Evolutionary conservation across 1,140 invertebrate genomes (phyloP).

Genomic region (Sycophila sp.): DNA sequence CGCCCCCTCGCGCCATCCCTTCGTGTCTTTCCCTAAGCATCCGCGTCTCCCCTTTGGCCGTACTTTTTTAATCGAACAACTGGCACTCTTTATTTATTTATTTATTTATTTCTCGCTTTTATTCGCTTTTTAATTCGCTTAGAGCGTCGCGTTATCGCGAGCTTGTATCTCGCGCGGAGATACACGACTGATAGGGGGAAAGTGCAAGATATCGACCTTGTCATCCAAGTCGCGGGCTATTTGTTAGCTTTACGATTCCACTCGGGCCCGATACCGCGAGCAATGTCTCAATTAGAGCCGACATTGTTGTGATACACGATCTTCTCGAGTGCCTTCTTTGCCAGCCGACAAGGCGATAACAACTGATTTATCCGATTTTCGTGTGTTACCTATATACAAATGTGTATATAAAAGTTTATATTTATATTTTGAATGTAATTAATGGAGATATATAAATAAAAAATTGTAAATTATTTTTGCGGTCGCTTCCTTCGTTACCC

Average conservation of each 20-base stretch:
- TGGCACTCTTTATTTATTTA: too few relatives aligned
- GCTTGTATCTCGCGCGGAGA: background rate
- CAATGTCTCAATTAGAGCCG: conserved; percentile 25
- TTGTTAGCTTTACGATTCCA: background rate
- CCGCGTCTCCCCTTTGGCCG: background rate
- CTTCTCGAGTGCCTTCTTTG: background rate
- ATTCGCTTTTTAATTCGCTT: too few relatives aligned
- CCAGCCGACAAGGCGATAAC: background rate
- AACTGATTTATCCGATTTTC: background rate
- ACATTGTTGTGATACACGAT: background rate
- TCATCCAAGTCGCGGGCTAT: background rate
- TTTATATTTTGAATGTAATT: too few relatives aligned
- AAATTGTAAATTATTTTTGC: too few relatives aligned
- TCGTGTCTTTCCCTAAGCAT: background rate
- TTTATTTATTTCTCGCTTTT: too few relatives aligned
- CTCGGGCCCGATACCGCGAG: background rate
- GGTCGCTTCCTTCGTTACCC: too few relatives aligned
- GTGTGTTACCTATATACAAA: background rate
- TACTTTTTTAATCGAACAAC: too few relatives aligned
- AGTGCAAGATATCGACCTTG: conserved; percentile 32
- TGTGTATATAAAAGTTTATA: background rate
- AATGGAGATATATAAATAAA: too few relatives aligned
- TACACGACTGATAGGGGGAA: conserved; percentile 20
- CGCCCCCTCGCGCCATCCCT: background rate
- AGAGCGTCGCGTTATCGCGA: background rate